Base-by-base conservation (phyloP, 2,888 invertebrate species). In the Neria commutata region DNA sequence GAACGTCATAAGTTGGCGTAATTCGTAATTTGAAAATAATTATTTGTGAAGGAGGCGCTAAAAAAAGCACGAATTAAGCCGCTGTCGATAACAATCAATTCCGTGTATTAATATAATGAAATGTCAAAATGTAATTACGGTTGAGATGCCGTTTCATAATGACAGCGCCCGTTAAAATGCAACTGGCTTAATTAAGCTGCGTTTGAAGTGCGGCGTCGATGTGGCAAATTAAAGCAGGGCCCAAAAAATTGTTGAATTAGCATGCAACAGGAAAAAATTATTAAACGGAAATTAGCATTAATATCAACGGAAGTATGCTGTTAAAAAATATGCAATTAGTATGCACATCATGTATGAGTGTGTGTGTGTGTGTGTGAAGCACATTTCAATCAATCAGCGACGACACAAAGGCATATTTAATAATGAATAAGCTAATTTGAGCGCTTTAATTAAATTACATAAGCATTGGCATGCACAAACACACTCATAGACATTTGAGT, bases 51-150 rank as follows among this genome's bases (percentile, higher is more conserved):
- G n/a, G n/a, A n/a, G n/a, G n/a, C n/a, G n/a, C n/a, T n/a, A n/a
- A n/a, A n/a, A n/a, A n/a, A n/a, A n/a, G n/a, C n/a, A n/a, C n/a
- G n/a, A n/a, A n/a, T n/a, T n/a, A n/a, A n/a, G n/a, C n/a, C n/a
- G n/a, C 61, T 62, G 67, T 61, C 72, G 66, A 62, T 67, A 67
- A 63, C 72, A 71, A 65, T 71, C 68, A 69, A 69, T 71, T 71
- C 61, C 63, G 65, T 71, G 63, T 66, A 67, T 72, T 72, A 70
- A 74, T 76, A 72, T 66, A 74, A 75, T 75, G 70, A 74, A 76
- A 75, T 66, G 65, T 68, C 68, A 63, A 75, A 75, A 69, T 69
- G 67, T 74, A 74, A 76, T 75, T 73, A 74, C 71, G 71, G 65
- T 54, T 56, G 55, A 49, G 54, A 62, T 62, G 52, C 57, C 65